phyloP scores from a whole-genome alignment of 2,113 vertebrate species.

The Mustela nigripes region DNA sequence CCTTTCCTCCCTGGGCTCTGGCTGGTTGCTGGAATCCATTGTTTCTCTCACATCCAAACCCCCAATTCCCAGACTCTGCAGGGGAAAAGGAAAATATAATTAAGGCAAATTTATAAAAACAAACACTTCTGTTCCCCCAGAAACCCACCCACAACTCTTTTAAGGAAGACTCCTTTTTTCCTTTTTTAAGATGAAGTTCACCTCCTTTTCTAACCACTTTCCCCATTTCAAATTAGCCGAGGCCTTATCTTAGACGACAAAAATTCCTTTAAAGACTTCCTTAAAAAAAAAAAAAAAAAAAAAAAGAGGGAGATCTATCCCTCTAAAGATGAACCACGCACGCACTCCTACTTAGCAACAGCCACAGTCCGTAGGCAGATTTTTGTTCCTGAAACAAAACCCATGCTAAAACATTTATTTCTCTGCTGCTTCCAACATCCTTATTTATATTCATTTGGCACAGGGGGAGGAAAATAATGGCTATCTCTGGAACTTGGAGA shows the following conservation, averaged over 20 bases:
- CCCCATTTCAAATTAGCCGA: background rate
- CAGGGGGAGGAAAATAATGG: rapidly evolving
- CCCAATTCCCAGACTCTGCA: background rate
- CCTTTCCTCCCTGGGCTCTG: background rate
- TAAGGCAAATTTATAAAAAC: constrained; percentile 19
- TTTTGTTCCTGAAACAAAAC: constrained; percentile 18
- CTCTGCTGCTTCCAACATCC: background rate
- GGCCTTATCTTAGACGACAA: background rate
- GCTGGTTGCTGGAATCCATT: background rate
- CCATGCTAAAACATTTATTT: constrained; percentile 36
- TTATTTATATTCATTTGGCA: background rate
- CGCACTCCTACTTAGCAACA: background rate
- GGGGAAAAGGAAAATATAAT: background rate
- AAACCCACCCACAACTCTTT: background rate
- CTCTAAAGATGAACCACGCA: background rate
- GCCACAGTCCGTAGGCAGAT: background rate
- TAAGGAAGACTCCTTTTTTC: background rate
- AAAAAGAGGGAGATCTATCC: background rate
- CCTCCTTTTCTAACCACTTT: background rate
- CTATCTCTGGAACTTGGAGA: background rate
- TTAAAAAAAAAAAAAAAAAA: constrained; percentile 54
- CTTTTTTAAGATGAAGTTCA: background rate
- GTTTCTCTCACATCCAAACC: background rate
- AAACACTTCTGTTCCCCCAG: background rate
- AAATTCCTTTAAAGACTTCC: background rate